These are phyloP conservation scores for Aptenodytes forsteri DNA, from an alignment of 2,113 vertebrate genomes.

Conservation along the genomic window DNA sequence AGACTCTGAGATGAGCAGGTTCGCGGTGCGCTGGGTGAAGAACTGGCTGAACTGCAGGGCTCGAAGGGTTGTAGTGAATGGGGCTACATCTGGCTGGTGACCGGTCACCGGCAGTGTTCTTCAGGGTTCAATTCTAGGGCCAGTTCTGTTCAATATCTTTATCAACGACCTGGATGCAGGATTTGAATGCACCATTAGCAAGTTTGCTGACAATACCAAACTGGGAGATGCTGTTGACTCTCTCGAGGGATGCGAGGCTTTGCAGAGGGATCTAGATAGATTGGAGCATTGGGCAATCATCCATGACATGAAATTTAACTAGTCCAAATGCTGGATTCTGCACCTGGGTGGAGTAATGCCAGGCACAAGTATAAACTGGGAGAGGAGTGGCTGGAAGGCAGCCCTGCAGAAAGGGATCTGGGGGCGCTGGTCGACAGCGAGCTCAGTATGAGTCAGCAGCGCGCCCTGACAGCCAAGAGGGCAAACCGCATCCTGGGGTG, in stretches of 20 bases:
- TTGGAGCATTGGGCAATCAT: neutral
- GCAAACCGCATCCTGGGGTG: neutral
- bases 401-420: neutral
- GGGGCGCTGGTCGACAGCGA: neutral
- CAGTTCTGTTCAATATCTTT: neutral
- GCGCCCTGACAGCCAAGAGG: neutral
- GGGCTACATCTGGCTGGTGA: neutral
- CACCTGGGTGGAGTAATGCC: accelerated
- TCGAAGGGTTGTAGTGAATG: neutral
- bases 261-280: neutral
- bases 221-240: neutral
- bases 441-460: neutral
- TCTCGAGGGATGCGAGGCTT: neutral
- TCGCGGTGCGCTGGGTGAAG: accelerated
- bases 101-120: accelerated
- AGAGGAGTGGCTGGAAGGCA: neutral
- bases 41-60: neutral
- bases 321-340: neutral
- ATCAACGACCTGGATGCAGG: neutral
- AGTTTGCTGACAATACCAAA: neutral
- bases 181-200: neutral
- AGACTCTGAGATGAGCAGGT: neutral
- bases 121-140: neutral
- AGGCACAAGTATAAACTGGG: accelerated
- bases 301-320: neutral